Conservation (phyloP, 2,888 invertebrate genomes). For the Suillia variegata region DNA sequence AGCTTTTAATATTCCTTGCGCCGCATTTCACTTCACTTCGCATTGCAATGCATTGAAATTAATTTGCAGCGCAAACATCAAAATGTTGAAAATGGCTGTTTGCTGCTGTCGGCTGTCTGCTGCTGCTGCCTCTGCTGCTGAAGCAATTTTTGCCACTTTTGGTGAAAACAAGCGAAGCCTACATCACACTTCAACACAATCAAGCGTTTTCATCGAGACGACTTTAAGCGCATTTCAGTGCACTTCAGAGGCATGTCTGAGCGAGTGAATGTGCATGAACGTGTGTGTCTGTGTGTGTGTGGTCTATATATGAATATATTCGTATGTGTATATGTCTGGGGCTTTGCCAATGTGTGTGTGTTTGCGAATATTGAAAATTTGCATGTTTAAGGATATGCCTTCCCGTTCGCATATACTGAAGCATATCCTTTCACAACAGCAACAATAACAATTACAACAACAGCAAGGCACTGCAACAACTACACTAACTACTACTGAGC, state of each 20-base stretch:
- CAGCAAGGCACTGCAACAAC: neutral
- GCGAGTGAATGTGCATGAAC: slow-evolving; percentile 8
- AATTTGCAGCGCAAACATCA: neutral
- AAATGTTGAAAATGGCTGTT: too few relatives aligned
- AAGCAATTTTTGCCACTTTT: neutral
- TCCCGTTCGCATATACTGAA: slow-evolving; percentile 40
- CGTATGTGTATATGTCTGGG: too few relatives aligned
- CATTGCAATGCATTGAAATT: too few relatives aligned
- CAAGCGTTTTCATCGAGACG: slow-evolving; percentile 56
- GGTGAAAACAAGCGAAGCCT: slow-evolving; percentile 53
- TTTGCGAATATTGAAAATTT: slow-evolving; percentile 57
- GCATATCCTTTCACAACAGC: slow-evolving; percentile 15
- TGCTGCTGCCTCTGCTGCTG: too few relatives aligned
- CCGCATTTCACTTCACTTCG: too few relatives aligned
- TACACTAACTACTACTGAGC: neutral
- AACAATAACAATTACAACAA: neutral
- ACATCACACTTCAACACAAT: slow-evolving; percentile 60
- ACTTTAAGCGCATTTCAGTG: slow-evolving; percentile 9
- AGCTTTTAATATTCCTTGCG: too few relatives aligned
- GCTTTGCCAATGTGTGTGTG: slow-evolving; percentile 37
- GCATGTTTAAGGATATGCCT: slow-evolving; percentile 57
- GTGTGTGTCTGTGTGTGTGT: slow-evolving; percentile 23
- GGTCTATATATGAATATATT: too few relatives aligned
- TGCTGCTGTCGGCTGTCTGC: too few relatives aligned
- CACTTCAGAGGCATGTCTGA: neutral